Evolutionary conservation across 2,888 invertebrate species (phyloP).

Genomic region (Gonocerus acuteangulatus): DNA sequence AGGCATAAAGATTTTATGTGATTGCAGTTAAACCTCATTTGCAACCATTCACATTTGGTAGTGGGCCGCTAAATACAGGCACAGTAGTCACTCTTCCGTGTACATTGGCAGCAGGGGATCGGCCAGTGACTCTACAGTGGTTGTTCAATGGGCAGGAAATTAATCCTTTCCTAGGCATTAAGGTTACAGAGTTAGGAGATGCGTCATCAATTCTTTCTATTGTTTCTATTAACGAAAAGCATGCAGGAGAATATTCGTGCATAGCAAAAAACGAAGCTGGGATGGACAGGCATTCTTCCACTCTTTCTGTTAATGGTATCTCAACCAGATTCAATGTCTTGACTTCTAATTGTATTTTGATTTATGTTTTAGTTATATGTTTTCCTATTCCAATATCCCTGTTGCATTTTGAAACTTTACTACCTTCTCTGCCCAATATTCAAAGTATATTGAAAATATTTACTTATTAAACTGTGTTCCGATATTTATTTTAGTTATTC

Average conservation of each 20-base stretch:
- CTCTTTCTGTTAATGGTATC: slow-evolving; percentile 38
- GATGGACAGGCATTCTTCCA: slow-evolving; percentile 40
- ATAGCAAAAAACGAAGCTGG: slow-evolving; percentile 43
- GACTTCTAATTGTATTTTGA: neutral
- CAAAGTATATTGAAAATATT: no score
- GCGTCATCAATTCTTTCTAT: slow-evolving; percentile 43
- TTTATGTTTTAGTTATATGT: neutral
- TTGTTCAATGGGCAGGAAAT: slow-evolving; percentile 46
- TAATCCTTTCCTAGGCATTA: slow-evolving; percentile 33
- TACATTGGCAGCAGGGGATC: slow-evolving; percentile 65
- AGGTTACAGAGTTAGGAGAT: slow-evolving; percentile 41
- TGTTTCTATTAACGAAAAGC: slow-evolving; percentile 36
- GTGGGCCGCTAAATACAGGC: slow-evolving; percentile 42
- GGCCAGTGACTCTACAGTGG: slow-evolving; percentile 70
- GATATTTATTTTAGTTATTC: no score
- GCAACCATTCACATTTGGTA: slow-evolving; percentile 44
- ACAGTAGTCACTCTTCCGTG: slow-evolving; percentile 48
- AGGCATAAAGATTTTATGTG: neutral
- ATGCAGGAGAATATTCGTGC: slow-evolving; percentile 45
- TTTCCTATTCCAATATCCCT: neutral
- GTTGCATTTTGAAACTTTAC: neutral
- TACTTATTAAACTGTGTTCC: no score
- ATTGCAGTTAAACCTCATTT: slow-evolving; percentile 43
- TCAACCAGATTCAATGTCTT: neutral
- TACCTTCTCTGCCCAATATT: neutral